Conservation (phyloP, 2,888 invertebrate species). For the Eupeodes luniger region DNA sequence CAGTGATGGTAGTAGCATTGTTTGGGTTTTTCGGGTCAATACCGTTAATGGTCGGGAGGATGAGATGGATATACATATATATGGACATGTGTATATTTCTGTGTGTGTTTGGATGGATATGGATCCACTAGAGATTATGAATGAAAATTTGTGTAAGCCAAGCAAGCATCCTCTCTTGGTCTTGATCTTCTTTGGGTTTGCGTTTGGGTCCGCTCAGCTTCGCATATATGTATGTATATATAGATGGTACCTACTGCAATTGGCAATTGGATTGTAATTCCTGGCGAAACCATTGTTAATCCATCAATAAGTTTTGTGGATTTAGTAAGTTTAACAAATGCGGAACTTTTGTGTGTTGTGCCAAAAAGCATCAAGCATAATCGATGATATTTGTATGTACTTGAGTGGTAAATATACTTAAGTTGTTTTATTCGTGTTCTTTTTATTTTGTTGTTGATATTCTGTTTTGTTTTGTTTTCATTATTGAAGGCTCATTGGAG, state of each 20-base stretch:
- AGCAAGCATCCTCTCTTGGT: constrained; percentile 8
- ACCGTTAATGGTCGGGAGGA: constrained; percentile 59
- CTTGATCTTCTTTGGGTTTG: constrained; percentile 15
- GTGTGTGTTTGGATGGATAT: constrained; percentile 12
- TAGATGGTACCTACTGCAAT: constrained; percentile 44
- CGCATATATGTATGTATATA: too few relatives aligned
- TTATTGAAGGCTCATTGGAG: not conserved
- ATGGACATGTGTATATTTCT: not conserved
- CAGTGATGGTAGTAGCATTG: constrained; percentile 56
- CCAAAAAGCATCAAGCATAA: constrained; percentile 18
- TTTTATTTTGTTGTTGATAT: not conserved
- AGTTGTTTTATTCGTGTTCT: too few relatives aligned
- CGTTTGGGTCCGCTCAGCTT: constrained; percentile 21
- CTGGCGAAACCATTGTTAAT: constrained; percentile 61
- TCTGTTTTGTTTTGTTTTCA: not conserved
- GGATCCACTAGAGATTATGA: constrained; percentile 68
- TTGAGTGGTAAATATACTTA: not conserved
- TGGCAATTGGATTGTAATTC: constrained; percentile 69
- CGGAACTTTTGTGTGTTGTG: constrained; percentile 42
- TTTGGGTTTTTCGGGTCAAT: constrained; percentile 73
- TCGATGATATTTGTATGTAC: constrained; percentile 10
- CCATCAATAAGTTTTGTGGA: constrained; percentile 73
- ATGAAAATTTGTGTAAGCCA: constrained; percentile 61
- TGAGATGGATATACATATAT: not conserved
- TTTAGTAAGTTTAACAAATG: constrained; percentile 63